Evolutionary conservation across 2,797 vertebrate species (phyloP), one percentile per base, ranked within the genome.

Genomic region (Otolemur crassicaudatus): DNA sequence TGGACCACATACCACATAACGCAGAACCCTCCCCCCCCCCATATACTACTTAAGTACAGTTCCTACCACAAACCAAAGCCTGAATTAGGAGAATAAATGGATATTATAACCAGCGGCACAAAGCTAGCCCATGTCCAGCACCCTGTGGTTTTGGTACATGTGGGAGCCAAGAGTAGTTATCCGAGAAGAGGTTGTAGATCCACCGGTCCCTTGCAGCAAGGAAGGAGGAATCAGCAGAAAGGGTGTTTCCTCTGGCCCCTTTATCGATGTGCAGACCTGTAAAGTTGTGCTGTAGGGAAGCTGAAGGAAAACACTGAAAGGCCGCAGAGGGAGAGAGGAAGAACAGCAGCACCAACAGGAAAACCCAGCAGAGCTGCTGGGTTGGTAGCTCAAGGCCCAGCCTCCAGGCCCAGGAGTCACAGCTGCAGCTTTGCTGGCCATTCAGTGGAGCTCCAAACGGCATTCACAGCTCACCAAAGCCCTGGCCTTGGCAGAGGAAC

Each of bases 231-330:
- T 91, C 37, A 65, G 19, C 22, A 92, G 60, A 72, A 92, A 81
- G 9, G 40, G 2, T 5, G 22, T 83, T 23, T 91, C 73, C 95
- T 86, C 16, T 58, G 91, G 31, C 20, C 92, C 37, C 29, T 90
- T 83, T 83, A 85, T 75, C 90, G 79, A 72, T 37, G 17, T 94
- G 83, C 19, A 93, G 65, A 86, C 94, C 70, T 80, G 63, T 82
- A 43, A n/a, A 72, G 23, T 61, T 12, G 0, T 85, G 69, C n/a
- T 87, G 3, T 3, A 4, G 60, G 46, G 70, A 91, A 77, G 34
- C 61, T 58, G 40, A 73, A 27, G 23, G 7, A 60, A 81, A 76
- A 10, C 40, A 76, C n/a, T 67, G 34, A 5, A 89, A 84, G 79
- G 10, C 49, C 56, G 1, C 10, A 22, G 60, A 69, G 7, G 72